Evolutionary conservation across 1,140 invertebrate species (phyloP).

Genomic region (Neoseiulus cucumeris): DNA sequence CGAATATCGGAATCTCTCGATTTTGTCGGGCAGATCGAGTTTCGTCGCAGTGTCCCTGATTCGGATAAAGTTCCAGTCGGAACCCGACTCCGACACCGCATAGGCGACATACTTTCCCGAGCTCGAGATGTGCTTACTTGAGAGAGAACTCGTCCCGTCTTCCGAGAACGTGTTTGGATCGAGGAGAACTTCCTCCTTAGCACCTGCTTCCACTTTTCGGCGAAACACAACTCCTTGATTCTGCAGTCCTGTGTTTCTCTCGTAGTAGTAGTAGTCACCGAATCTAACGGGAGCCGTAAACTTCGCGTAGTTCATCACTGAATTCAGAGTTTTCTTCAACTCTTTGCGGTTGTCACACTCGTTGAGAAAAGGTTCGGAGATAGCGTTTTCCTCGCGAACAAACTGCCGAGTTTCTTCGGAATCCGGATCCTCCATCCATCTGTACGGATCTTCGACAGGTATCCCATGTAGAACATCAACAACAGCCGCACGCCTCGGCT

Average conservation of each 20-base stretch:
- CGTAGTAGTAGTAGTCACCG: conserved; percentile 75
- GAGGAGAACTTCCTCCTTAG: conserved; percentile 62
- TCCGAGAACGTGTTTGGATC: conserved; percentile 80
- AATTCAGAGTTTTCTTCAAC: conserved; percentile 34
- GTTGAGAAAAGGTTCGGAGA: conserved; percentile 66
- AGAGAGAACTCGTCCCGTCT: conserved; percentile 81
- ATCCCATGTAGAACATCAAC: conserved; percentile 9
- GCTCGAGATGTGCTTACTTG: conserved; percentile 59
- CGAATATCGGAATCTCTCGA: conserved; percentile 80
- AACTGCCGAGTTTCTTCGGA: conserved; percentile 71
- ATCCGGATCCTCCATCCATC: conserved; percentile 92
- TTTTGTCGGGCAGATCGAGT: conserved; percentile 63
- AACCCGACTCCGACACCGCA: conserved; percentile 70
- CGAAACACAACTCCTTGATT: conserved; percentile 84
- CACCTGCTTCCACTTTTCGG: conserved; percentile 56
- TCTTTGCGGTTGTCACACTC: conserved; percentile 46
- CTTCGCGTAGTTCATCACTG: conserved; percentile 70
- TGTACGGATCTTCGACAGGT: conserved; percentile 73
- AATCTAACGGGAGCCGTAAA: conserved; percentile 63
- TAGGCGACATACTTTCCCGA: conserved; percentile 78
- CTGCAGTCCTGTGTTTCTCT: conserved; percentile 82
- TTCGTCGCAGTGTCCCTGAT: conserved; percentile 31
- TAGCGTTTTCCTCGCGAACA: conserved; percentile 71
- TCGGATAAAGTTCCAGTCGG: conserved; percentile 77
- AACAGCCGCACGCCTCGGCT: neutral